Evolutionary conservation across 2,113 vertebrate genomes (phyloP).

Genomic region (Oryctolagus cuniculus): DNA sequence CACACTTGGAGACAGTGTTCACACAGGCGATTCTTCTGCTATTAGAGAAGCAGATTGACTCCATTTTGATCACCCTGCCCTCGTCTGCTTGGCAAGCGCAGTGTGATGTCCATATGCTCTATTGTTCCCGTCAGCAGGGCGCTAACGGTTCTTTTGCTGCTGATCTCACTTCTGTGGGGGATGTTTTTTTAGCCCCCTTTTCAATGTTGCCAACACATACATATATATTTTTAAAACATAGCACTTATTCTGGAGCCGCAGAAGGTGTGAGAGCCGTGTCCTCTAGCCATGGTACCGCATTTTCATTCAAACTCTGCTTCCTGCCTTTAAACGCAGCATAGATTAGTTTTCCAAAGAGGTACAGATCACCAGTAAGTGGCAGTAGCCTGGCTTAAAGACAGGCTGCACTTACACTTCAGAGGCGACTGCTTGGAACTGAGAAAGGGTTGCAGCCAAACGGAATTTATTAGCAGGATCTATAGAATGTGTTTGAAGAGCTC

Average conservation of each 20-base stretch:
- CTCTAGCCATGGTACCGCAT: constrained; percentile 85
- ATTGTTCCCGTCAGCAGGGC: constrained; percentile 83
- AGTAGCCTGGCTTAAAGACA: constrained; percentile 83
- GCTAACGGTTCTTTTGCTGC: constrained; percentile 82
- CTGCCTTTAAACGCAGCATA: constrained; percentile 80
- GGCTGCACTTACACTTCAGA: constrained; percentile 77
- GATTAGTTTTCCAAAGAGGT: constrained; percentile 83
- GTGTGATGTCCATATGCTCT: constrained; percentile 80
- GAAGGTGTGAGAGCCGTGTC: constrained; percentile 87
- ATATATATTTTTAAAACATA: constrained; percentile 87
- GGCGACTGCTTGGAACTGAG: constrained; percentile 78
- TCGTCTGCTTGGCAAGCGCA: constrained; percentile 76
- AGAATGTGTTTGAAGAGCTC: constrained; percentile 77
- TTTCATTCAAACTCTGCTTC: constrained; percentile 85
- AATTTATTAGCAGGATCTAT: constrained; percentile 83
- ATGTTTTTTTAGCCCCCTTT: constrained; percentile 83
- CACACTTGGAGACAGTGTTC: constrained; percentile 67
- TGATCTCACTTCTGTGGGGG: constrained; percentile 80
- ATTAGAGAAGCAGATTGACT: constrained; percentile 79
- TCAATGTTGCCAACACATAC: constrained; percentile 87
- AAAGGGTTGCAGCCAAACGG: constrained; percentile 78
- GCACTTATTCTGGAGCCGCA: constrained; percentile 86
- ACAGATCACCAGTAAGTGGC: constrained; percentile 82
- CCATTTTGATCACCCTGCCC: constrained; percentile 74
- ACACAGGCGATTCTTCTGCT: constrained; percentile 64